Evolutionary conservation across 2,113 vertebrate genomes (phyloP).

Genomic region (Callithrix jacchus): DNA sequence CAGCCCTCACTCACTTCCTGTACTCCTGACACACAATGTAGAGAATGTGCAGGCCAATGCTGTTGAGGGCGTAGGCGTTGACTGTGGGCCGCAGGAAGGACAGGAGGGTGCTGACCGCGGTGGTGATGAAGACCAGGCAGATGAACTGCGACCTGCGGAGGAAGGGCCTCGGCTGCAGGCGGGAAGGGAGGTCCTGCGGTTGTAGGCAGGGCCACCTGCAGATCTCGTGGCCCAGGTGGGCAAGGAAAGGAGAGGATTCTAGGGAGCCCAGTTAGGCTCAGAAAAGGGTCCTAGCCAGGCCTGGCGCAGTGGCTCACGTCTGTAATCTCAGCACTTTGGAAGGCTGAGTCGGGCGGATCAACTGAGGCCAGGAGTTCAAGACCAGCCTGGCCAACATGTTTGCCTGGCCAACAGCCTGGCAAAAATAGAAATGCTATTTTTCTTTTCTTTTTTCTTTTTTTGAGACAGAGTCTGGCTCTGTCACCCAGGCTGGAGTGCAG

Average conservation of each 20-base stretch:
- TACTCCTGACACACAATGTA: conserved; percentile 87
- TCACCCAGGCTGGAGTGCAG: too few relatives aligned
- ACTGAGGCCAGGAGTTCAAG: too few relatives aligned
- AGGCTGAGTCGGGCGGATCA: too few relatives aligned
- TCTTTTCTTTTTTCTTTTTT: too few relatives aligned
- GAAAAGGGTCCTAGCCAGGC: not conserved
- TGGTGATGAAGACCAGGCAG: conserved; percentile 80
- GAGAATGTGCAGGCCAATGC: conserved; percentile 89
- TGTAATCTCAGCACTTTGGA: too few relatives aligned
- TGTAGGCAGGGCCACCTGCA: not conserved
- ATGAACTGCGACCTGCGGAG: conserved; percentile 86
- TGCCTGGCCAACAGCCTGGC: too few relatives aligned
- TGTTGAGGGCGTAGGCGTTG: conserved; percentile 94
- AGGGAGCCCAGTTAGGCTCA: not conserved
- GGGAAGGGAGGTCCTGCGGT: not conserved
- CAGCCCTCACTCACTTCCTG: conserved; percentile 84
- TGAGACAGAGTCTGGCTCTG: too few relatives aligned
- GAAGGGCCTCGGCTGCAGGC: not conserved
- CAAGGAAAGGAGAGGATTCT: not conserved
- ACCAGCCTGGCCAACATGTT: too few relatives aligned
- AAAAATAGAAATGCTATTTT: too few relatives aligned
- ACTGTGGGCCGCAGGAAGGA: conserved; percentile 90
- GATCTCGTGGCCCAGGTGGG: not conserved
- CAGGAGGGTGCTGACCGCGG: conserved; percentile 84
- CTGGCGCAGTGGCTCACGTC: too few relatives aligned